A percentile compares a stretch with the other conserved stretches of the same genome.
Conservation (phyloP, 2,113 vertebrate genomes). For the Coptodon rendalli region DNA sequence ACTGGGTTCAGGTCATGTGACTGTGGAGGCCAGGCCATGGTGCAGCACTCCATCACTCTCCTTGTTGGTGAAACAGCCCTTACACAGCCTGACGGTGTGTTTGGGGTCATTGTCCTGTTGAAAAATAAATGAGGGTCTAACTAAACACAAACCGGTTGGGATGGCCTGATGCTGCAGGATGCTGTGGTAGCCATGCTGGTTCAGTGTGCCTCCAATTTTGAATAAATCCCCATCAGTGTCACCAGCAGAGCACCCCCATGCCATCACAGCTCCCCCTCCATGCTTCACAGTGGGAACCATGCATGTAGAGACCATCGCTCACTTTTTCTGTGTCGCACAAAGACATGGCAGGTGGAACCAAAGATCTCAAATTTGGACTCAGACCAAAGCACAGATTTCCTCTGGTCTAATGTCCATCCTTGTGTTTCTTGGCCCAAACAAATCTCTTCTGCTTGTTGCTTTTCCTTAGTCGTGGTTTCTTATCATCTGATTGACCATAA, state of each 20-base stretch:
- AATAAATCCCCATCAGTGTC: neutral
- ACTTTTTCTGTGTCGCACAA: no score
- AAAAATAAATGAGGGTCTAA: neutral
- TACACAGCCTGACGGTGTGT: fast-evolving
- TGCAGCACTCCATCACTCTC: neutral
- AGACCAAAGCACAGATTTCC: no score
- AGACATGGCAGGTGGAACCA: no score
- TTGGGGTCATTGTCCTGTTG: neutral
- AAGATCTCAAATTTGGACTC: no score
- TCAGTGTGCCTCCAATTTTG: fast-evolving
- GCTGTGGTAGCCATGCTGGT: neutral
- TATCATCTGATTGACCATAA: neutral
- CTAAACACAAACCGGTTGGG: fast-evolving
- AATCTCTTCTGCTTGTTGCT: fast-evolving
- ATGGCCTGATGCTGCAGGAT: neutral
- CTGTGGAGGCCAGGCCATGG: neutral
- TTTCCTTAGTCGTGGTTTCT: fast-evolving
- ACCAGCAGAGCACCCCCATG: neutral
- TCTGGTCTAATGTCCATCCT: neutral
- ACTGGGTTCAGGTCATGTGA: neutral
- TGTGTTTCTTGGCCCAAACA: neutral
- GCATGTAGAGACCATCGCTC: neutral
- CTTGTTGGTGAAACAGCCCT: fast-evolving
- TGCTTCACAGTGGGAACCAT: fast-evolving
- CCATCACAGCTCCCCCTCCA: neutral